Percentiles rank a stretch among this genome's conserved stretches.
These are phyloP conservation scores for Physeter macrocephalus DNA, from an alignment of 2,113 vertebrate species.

Conservation along the genomic window DNA sequence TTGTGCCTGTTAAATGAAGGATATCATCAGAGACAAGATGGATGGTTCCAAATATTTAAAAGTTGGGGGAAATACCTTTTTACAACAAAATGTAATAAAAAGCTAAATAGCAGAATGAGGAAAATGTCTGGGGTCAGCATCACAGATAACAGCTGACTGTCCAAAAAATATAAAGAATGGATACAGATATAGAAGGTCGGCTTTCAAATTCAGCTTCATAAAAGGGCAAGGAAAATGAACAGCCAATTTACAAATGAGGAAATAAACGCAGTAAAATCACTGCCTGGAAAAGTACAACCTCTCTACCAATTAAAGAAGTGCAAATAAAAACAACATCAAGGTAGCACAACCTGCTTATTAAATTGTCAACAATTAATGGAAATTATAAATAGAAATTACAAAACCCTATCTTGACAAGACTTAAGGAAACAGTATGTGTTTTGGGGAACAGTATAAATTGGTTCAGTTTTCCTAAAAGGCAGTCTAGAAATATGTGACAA, in stretches of 20 bases:
- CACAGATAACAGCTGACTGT: conserved; percentile 17
- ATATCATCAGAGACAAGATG: conserved; percentile 43
- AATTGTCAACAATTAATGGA: conserved; percentile 15
- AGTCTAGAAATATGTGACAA: conserved; percentile 29
- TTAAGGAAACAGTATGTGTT: not conserved
- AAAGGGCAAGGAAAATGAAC: conserved; percentile 30
- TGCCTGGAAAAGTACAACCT: conserved; percentile 11
- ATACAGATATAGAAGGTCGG: not conserved
- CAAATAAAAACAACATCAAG: conserved; percentile 27
- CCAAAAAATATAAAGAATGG: conserved; percentile 13
- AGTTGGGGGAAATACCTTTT: not conserved
- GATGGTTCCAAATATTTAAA: conserved; percentile 50
- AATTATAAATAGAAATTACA: conserved; percentile 27
- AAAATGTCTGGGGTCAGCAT: conserved; percentile 22
- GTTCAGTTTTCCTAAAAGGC: not conserved
- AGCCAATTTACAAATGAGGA: not conserved
- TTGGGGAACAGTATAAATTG: not conserved
- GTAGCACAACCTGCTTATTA: conserved; percentile 12
- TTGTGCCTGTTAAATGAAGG: conserved; percentile 20
- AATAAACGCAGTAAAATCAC: conserved; percentile 38
- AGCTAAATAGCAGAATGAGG: conserved; percentile 33
- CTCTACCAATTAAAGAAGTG: not conserved
- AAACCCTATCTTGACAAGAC: conserved; percentile 8
- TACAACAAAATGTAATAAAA: conserved; percentile 51
- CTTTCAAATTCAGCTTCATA: conserved; percentile 18